Conservation (phyloP, 1,140 invertebrate species). For the Aplysia californica region DNA sequence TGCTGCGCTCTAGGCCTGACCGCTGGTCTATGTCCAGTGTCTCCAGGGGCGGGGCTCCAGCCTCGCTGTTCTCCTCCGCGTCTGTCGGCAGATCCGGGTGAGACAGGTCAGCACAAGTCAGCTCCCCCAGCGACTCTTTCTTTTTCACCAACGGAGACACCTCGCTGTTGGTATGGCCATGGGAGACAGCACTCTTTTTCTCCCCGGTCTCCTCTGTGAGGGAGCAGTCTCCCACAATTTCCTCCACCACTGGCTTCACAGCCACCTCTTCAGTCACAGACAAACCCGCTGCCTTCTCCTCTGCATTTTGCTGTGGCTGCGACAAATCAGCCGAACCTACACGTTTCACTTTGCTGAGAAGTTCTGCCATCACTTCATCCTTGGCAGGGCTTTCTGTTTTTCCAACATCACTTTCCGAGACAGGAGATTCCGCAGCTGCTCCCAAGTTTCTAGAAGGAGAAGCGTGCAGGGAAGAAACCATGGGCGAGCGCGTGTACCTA, state of each 20-base stretch:
- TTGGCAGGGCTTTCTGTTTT: neutral
- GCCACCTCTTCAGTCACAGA: neutral
- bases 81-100: constrained; percentile 4
- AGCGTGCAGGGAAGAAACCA: neutral
- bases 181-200: neutral
- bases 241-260: neutral
- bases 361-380: neutral
- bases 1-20: constrained; percentile 9
- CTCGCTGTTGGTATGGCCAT: neutral
- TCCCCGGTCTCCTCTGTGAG: neutral
- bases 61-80: neutral
- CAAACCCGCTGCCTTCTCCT: neutral
- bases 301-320: neutral
- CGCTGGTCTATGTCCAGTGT: constrained; percentile 7
- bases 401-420: no score
- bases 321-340: neutral
- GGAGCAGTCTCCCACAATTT: neutral
- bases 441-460: neutral
- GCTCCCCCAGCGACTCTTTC: constrained; percentile 1
- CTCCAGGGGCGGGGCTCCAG: neutral
- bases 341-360: constrained; percentile 6
- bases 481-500: neutral
- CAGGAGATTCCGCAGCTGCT: neutral
- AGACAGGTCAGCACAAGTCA: neutral
- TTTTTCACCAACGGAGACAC: neutral